Conservation (phyloP, 1,140 invertebrate species). For the Drosophila cardini region DNA sequence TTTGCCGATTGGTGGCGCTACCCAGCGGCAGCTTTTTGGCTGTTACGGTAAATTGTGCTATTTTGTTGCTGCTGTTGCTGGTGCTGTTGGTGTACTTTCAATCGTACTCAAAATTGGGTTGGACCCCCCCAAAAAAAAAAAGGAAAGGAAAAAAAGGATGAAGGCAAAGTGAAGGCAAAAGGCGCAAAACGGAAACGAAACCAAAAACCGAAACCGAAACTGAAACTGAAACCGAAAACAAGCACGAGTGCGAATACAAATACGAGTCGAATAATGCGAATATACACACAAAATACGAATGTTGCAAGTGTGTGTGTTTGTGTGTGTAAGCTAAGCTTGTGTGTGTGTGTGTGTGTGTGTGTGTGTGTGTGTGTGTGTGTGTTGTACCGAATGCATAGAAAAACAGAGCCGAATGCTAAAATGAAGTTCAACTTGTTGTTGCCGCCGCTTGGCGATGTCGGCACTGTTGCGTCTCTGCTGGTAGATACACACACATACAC, state of each 20-base stretch:
- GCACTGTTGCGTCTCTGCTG: constrained; percentile 64
- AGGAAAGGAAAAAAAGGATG: constrained; percentile 9
- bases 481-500: constrained; percentile 50
- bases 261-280: constrained; percentile 48
- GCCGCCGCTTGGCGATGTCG: constrained; percentile 34
- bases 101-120: constrained; percentile 20
- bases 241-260: constrained; percentile 61
- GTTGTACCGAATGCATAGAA: constrained; percentile 42
- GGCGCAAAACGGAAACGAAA: constrained; percentile 43
- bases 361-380: constrained; percentile 8
- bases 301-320: constrained; percentile 2
- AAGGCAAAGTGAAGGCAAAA: constrained; percentile 42
- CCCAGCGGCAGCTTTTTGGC: constrained; percentile 68
- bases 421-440: constrained; percentile 75
- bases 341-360: constrained; percentile 4
- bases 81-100: neutral
- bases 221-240: constrained; percentile 14
- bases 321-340: too few relatives aligned
- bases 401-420: constrained; percentile 56
- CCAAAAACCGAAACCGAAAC: constrained; percentile 61
- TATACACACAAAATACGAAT: constrained; percentile 50
- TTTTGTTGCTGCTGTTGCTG: neutral
- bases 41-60: constrained; percentile 30
- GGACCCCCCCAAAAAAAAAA: neutral
- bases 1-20: constrained; percentile 57